Conservation (phyloP, 2,888 invertebrate species). For the Pecten maximus region DNA sequence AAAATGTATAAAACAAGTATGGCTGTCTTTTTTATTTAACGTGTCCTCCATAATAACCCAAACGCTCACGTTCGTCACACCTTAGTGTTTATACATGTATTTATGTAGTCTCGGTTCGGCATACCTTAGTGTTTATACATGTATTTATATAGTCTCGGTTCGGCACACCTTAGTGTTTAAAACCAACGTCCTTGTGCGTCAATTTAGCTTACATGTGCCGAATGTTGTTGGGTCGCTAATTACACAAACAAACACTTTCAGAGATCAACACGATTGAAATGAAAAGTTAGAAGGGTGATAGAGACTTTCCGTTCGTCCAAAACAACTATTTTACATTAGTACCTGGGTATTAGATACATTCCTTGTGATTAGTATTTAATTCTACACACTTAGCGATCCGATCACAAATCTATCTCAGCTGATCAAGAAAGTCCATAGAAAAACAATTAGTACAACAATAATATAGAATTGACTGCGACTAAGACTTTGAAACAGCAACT, state of each 20-base stretch:
- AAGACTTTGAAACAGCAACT: neutral
- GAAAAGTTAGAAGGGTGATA: neutral
- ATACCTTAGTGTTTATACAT: too few species aligned
- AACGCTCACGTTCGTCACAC: too few species aligned
- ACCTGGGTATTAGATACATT: neutral
- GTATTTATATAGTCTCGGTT: too few species aligned
- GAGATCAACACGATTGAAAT: neutral
- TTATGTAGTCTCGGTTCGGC: too few species aligned
- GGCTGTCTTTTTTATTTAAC: too few species aligned
- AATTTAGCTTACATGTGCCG: too few species aligned
- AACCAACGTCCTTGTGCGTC: too few species aligned
- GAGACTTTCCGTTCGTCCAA: neutral
- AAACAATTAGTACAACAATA: neutral
- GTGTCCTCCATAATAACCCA: too few species aligned
- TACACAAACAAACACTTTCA: neutral
- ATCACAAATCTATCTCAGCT: neutral
- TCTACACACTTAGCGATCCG: neutral
- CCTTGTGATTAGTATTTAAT: neutral
- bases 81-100: too few species aligned
- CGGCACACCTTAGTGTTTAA: too few species aligned
- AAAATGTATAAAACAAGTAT: too few species aligned
- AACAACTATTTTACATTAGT: neutral
- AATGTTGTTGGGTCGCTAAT: neutral
- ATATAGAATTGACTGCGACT: neutral
- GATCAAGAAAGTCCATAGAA: neutral